Percentiles rank a stretch among this genome's conserved stretches.
Evolutionary conservation across 1,140 invertebrate genomes (phyloP).

Genomic region (Leptinotarsa defecta): DNA sequence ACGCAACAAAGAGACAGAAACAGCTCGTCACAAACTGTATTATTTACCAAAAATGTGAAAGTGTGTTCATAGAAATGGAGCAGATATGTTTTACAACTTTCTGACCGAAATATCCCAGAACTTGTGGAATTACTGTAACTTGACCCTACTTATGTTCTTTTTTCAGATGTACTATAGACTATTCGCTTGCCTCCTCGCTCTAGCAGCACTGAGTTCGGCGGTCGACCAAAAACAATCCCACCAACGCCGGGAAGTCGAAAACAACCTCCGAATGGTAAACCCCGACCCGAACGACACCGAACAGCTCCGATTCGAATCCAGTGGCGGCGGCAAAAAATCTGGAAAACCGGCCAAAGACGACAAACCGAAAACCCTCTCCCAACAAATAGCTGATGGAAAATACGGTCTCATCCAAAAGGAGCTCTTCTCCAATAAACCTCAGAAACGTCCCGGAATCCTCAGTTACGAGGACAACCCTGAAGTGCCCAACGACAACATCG

Average conservation of each 20-base stretch:
- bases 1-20: no score
- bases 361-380: constrained; percentile 78
- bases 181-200: constrained; percentile 9
- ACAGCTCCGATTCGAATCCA: constrained; percentile 43
- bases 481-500: constrained; percentile 75
- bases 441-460: constrained; percentile 76
- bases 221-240: constrained; percentile 35
- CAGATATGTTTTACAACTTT: no score
- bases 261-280: constrained; percentile 59
- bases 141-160: background rate
- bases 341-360: constrained; percentile 66
- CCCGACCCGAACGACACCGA: constrained; percentile 54
- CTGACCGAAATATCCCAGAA: no score
- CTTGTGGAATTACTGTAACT: no score
- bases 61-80: no score
- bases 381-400: constrained; percentile 86
- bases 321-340: constrained; percentile 61
- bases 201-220: constrained; percentile 13
- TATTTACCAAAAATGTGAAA: no score
- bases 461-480: constrained; percentile 79
- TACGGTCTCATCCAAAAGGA: constrained; percentile 88
- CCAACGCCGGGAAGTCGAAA: constrained; percentile 64
- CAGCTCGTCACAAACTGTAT: no score
- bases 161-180: constrained; percentile 30
- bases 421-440: constrained; percentile 66